phyloP scores from a whole-genome alignment of 2,797 vertebrate species.

The Hemibagrus guttatus region DNA sequence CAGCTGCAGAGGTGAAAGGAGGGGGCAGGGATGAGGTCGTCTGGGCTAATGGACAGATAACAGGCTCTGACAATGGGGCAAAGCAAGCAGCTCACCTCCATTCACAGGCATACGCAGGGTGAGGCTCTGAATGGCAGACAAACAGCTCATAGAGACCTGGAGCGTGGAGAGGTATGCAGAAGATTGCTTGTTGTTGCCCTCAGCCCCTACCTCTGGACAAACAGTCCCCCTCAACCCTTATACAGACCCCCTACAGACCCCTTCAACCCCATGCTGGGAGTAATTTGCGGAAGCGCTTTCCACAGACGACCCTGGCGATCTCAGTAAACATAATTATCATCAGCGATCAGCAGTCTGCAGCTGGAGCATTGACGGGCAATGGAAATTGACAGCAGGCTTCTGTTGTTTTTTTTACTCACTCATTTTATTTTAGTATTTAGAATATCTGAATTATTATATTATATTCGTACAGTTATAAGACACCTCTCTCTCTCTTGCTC shows the following conservation, averaged over 20 bases:
- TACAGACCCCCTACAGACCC: slow-evolving; percentile 43
- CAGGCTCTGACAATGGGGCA: slow-evolving; percentile 64
- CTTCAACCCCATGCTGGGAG: slow-evolving; percentile 73
- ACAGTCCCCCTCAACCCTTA: slow-evolving; percentile 55
- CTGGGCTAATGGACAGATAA: slow-evolving; percentile 64
- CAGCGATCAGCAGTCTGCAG: slow-evolving; percentile 66
- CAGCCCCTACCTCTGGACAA: slow-evolving; percentile 60
- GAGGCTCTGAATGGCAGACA: slow-evolving; percentile 63
- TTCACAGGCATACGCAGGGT: slow-evolving; percentile 64
- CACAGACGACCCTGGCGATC: slow-evolving; percentile 71
- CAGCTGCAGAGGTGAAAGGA: slow-evolving; percentile 62
- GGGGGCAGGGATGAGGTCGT: slow-evolving; percentile 50
- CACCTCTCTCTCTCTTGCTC: neutral
- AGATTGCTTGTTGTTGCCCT: slow-evolving; percentile 48
- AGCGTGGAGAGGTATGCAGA: slow-evolving; percentile 20
- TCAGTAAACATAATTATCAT: slow-evolving; percentile 80
- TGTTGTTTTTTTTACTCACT: neutral
- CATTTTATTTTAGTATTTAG: neutral
- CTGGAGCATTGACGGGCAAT: slow-evolving; percentile 18
- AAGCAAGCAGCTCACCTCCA: slow-evolving; percentile 64
- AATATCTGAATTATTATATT: neutral
- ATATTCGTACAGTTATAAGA: neutral
- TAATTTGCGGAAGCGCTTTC: slow-evolving; percentile 74
- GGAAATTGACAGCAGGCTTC: slow-evolving; percentile 8
- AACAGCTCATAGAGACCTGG: slow-evolving; percentile 62